Conservation (phyloP, 2,888 invertebrate genomes). For the Craniophora ligustri region DNA sequence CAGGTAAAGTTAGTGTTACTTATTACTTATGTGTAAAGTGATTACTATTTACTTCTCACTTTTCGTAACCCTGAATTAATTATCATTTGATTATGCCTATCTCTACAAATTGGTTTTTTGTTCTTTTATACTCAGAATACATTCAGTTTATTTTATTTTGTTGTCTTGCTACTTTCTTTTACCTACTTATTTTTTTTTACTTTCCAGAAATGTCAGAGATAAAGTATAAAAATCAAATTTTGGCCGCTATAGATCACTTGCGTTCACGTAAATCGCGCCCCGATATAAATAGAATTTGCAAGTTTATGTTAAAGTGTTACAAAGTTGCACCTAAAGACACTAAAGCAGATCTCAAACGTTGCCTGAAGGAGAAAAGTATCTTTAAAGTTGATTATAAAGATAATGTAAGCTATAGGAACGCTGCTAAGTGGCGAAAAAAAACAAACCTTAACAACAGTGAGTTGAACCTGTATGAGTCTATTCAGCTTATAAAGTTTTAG, state of each 20-base stretch:
- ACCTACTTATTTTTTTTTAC: conserved; percentile 36
- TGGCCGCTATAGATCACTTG: conserved; percentile 95
- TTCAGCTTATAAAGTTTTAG: conserved; percentile 23
- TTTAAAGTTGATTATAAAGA: conserved; percentile 96
- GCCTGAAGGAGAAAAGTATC: conserved; percentile 92
- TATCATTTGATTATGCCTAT: conserved; percentile 1
- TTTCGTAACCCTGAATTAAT: background rate
- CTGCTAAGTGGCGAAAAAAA: conserved; percentile 91
- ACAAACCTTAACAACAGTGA: conserved; percentile 74
- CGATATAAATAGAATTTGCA: conserved; percentile 94
- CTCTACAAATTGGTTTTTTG: conserved; percentile 5
- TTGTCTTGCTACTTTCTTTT: conserved; percentile 2
- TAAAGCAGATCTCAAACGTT: conserved; percentile 91
- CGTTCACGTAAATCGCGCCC: conserved; percentile 95
- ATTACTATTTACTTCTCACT: background rate
- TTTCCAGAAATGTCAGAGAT: conserved; percentile 89
- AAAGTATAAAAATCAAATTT: conserved; percentile 92
- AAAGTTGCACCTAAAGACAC: conserved; percentile 91
- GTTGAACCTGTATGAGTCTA: conserved; percentile 50
- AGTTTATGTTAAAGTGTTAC: conserved; percentile 93
- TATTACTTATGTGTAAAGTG: too few species aligned
- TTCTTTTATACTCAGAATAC: background rate
- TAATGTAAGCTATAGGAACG: conserved; percentile 94
- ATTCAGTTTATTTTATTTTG: conserved; percentile 21
- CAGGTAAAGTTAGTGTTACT: conserved; percentile 77